Evolutionary conservation across 2,888 invertebrate genomes (phyloP), one percentile per base, ranked within the genome.

Genomic region (Mayetiola destructor): DNA sequence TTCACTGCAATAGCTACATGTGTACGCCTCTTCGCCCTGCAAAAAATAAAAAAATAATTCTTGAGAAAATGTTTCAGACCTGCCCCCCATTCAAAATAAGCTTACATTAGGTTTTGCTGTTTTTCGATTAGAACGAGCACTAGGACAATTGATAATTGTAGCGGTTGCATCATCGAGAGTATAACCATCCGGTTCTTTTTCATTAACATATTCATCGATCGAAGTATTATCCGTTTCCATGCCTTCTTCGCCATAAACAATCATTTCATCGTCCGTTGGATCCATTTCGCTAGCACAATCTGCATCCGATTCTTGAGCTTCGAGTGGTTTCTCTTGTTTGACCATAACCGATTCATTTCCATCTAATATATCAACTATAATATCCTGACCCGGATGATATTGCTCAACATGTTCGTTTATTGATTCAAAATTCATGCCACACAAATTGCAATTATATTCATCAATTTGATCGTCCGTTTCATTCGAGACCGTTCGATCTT

Each of bases 371-470:
- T 57, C 52, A 18, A 57, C 12, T 10, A 52, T 18, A 27, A 57
- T 37, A 16, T 52, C 35, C 29, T 57, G 27, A 4, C 23, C 23
- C 1, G 10, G 3, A 57, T 57, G 57, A 37, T 36, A 57, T 29
- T 57, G 16, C 3, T 57, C 23, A 36, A 57, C 23, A 9, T 57
- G 57, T 16, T 57, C 57, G 5, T 23, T n/a, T 5, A 57, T 23
- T 10, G 52, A 48, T 10, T 35, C 12, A 10, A 56, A 48, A 48
- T 56, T 52, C 48, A 48, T 56, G 1, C 37, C 52, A 16, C 56
- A 56, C 10, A 40, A 14, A 35, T 48, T 56, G n/a, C 56, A 56
- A 52, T 56, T 35, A 21, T 35, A 56, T 14, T 42, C 56, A 8
- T 42, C 48, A 30, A 1, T 42, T 1, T 1, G 8, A 8, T 56